Conservation (phyloP, 2,113 vertebrate genomes). For the Oreocharis arfaki region DNA sequence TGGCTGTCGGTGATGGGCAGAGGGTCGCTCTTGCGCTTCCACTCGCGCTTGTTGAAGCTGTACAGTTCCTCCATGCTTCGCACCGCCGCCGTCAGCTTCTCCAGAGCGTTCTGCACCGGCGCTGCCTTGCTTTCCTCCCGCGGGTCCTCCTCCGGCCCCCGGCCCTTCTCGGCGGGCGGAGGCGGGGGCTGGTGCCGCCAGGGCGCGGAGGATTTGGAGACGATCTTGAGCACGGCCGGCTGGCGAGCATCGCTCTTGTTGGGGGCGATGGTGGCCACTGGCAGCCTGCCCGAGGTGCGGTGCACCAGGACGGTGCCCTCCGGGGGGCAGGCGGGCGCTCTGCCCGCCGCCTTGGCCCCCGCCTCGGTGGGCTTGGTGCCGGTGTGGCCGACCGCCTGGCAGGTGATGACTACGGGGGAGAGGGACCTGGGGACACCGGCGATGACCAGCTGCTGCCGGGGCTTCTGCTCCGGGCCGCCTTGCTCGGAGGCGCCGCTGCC, state of each 20-base stretch:
- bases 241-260: conserved; percentile 69
- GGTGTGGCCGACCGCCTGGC: conserved; percentile 84
- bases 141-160: conserved; percentile 67
- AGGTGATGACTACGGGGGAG: conserved; percentile 92
- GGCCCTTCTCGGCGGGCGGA: conserved; percentile 59
- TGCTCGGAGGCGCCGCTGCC: conserved; percentile 68
- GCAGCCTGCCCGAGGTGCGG: conserved; percentile 69
- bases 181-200: conserved; percentile 67
- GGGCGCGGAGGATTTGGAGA: conserved; percentile 69
- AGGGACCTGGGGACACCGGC: conserved; percentile 63
- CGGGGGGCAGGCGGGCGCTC: conserved; percentile 27
- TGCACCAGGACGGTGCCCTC: conserved; percentile 76
- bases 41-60: conserved; percentile 86
- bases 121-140: conserved; percentile 71
- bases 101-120: conserved; percentile 74
- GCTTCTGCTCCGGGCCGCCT: conserved; percentile 70
- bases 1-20: conserved; percentile 81
- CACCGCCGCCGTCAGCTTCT: conserved; percentile 91
- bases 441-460: conserved; percentile 65
- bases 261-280: conserved; percentile 72
- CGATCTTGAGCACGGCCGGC: conserved; percentile 70
- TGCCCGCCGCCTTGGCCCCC: background rate
- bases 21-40: conserved; percentile 86
- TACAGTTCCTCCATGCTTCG: conserved; percentile 96
- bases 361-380: conserved; percentile 43